Base-by-base conservation (phyloP, 2,797 vertebrate species). In the Anas bernieri region DNA sequence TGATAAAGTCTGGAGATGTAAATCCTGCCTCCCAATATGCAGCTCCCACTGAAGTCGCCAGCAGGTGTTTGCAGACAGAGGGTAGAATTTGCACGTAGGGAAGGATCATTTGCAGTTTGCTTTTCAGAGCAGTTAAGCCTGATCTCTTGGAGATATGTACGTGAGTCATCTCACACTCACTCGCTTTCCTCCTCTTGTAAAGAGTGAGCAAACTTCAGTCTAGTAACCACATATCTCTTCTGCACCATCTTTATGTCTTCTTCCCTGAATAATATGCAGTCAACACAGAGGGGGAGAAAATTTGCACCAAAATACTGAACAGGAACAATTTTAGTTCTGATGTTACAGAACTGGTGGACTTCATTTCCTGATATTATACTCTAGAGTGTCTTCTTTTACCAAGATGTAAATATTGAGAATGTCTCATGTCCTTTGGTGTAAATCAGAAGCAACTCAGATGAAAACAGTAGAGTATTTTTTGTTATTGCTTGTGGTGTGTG, bases 111-210 rank as follows among this genome's bases (percentile, higher is more conserved):
- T 94, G 88, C 94, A 91, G 81, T 83, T 96, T 93, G 76, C 75
- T 92, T 93, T 96, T 86, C 92, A 89, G 75, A 93, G 95, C n/a
- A 85, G 95, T 77, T 94, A 94, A 87, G 72, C 79, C 62, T 96
- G 94, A 96, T 97, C 72, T 95, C 64, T 83, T 94, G 45, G 72
- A 92, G 91, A 93, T 72, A 92, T 4, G 28, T n/a, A 54, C 6
- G 13, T 94, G 96, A 97, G 83, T 96, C 94, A 96, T 94, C 92
- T 95, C 75, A 93, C 68, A 31, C 70, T 93, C 86, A 68, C 72
- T 83, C 35, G 26, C 83, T 93, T 90, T 94, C 81, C 69, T 83
- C 46, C 55, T 55, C 54, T 93, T 68, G 39, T 93, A 76, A 94
- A 81, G 39, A 83, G 88, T 28, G 63, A 94, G 48, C 50, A 83